Conservation (phyloP, 2,888 invertebrate genomes). For the Trissolcus japonicus region DNA sequence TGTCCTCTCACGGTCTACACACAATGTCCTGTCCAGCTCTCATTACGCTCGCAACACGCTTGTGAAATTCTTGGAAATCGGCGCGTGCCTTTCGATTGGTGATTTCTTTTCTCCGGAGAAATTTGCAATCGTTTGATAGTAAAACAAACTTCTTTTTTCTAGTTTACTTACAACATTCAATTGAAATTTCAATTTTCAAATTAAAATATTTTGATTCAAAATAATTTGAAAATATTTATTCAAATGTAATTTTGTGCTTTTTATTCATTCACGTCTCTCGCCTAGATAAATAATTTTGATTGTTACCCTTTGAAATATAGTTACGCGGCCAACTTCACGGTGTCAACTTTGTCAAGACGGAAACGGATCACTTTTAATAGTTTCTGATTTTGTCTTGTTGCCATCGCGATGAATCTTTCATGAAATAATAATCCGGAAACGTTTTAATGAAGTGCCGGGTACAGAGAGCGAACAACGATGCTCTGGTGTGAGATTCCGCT, state of each 20-base stretch:
- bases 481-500: slow-evolving; percentile 39
- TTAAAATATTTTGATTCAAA: too few species aligned
- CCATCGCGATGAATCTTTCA: slow-evolving; percentile 51
- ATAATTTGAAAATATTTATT: too few species aligned
- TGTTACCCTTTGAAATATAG: too few species aligned
- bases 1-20: slow-evolving; percentile 36
- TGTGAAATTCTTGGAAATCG: slow-evolving; percentile 28
- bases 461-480: slow-evolving; percentile 44
- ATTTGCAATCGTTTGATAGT: background rate
- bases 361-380: too few species aligned
- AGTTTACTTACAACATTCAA: too few species aligned
- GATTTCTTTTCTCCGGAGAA: background rate
- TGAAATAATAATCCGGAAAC: slow-evolving; percentile 55
- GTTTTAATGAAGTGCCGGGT: slow-evolving; percentile 54
- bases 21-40: slow-evolving; percentile 6
- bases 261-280: too few species aligned
- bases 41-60: slow-evolving; percentile 19
- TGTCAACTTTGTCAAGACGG: background rate
- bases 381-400: slow-evolving; percentile 10
- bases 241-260: too few species aligned
- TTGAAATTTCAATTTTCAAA: too few species aligned
- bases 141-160: too few species aligned
- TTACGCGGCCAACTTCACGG: background rate
- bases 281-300: too few species aligned
- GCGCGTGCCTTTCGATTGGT: slow-evolving; percentile 7